Conservation (phyloP, 1,140 invertebrate genomes). For the Dinoponera quadriceps region DNA sequence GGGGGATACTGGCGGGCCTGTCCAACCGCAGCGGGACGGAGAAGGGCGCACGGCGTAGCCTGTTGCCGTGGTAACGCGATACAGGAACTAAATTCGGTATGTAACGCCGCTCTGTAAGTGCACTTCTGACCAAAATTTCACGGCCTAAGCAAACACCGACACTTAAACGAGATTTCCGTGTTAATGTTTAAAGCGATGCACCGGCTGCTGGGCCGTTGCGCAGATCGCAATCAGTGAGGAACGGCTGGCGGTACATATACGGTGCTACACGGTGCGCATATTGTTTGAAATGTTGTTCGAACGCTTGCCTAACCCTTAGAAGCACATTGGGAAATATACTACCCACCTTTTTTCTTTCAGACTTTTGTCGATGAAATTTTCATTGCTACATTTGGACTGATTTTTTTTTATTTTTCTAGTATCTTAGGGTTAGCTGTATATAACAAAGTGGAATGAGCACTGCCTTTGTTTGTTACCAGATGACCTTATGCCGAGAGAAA, state of each 20-base stretch:
- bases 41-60: slow-evolving; percentile 64
- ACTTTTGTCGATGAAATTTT: too few relatives aligned
- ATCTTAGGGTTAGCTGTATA: too few relatives aligned
- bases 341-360: too few relatives aligned
- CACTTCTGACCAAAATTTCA: slow-evolving; percentile 67
- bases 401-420: too few relatives aligned
- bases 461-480: too few relatives aligned
- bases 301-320: too few relatives aligned
- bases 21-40: slow-evolving; percentile 66
- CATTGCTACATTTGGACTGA: too few relatives aligned
- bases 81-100: slow-evolving; percentile 72
- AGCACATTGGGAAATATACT: too few relatives aligned
- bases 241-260: neutral
- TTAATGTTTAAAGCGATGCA: slow-evolving; percentile 63
- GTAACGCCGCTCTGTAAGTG: slow-evolving; percentile 69
- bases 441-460: too few relatives aligned
- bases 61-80: slow-evolving; percentile 73
- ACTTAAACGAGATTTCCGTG: slow-evolving; percentile 67
- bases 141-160: slow-evolving; percentile 69
- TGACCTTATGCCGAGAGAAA: too few relatives aligned
- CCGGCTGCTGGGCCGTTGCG: neutral
- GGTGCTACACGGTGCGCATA: slow-evolving; percentile 4
- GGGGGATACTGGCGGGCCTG: slow-evolving; percentile 60
- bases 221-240: slow-evolving; percentile 50
- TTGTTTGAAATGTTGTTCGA: slow-evolving; percentile 51